phyloP scores from a whole-genome alignment of 2,888 invertebrate genomes.

The Carpatolechia fugitivella region DNA sequence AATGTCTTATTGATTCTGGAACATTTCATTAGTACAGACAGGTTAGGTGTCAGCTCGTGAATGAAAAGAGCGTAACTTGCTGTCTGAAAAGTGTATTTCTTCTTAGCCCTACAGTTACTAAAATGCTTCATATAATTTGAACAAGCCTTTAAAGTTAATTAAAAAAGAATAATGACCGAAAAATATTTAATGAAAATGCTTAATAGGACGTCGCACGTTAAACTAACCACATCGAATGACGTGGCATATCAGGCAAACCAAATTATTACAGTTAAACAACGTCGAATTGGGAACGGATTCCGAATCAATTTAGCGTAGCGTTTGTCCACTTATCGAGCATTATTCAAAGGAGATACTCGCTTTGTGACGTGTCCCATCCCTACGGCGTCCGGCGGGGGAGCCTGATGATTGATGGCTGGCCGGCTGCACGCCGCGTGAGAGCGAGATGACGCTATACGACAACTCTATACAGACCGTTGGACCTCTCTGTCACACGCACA shows the following conservation, averaged over 20 bases:
- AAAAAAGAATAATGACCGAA: too few species aligned
- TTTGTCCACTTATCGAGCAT: conserved; percentile 75
- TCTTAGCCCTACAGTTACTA: too few species aligned
- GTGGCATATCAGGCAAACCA: conserved; percentile 30
- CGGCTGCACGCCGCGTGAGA: conserved; percentile 57
- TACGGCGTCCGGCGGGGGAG: conserved; percentile 69
- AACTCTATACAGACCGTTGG: conserved; percentile 29
- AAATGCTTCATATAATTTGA: too few species aligned
- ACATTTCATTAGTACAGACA: too few species aligned
- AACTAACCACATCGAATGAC: neutral
- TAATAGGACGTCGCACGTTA: conserved; percentile 2
- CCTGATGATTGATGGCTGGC: conserved; percentile 75
- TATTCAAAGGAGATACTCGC: conserved; percentile 61
- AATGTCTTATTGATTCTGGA: too few species aligned
- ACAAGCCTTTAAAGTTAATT: too few species aligned
- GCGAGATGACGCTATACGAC: conserved; percentile 35
- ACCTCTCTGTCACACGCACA: conserved; percentile 52
- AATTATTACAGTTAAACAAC: conserved; percentile 56
- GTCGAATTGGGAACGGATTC: conserved; percentile 53
- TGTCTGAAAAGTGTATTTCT: neutral
- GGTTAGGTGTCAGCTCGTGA: too few species aligned
- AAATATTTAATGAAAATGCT: too few species aligned
- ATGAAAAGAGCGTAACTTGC: too few species aligned
- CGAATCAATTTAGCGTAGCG: conserved; percentile 71
- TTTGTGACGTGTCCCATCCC: conserved; percentile 73